phyloP scores from a whole-genome alignment of 2,113 vertebrate species.

The Geococcyx californianus region DNA sequence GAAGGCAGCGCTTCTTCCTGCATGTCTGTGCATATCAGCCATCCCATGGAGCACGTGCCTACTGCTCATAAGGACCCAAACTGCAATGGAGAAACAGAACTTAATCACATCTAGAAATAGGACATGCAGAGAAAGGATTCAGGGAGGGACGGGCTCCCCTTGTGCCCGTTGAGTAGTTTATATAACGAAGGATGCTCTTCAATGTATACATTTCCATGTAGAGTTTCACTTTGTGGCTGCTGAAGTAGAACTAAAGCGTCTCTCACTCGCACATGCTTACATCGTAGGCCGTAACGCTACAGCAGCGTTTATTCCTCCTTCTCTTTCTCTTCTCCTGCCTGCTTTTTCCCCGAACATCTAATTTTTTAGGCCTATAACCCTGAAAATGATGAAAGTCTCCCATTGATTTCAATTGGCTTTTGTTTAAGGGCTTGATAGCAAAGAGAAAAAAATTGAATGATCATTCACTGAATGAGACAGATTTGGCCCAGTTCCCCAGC shows the following conservation, averaged over 20 bases:
- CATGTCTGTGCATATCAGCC: background rate
- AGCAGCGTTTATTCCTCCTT: constrained; percentile 28
- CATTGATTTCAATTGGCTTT: constrained; percentile 61
- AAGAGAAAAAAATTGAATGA: constrained; percentile 56
- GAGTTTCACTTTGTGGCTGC: background rate
- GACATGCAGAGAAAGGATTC: background rate
- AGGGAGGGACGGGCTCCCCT: background rate
- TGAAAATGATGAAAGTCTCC: constrained; percentile 49
- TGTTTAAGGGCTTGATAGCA: constrained; percentile 54
- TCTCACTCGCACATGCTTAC: constrained; percentile 32
- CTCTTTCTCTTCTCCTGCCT: background rate
- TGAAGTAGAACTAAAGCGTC: constrained; percentile 38
- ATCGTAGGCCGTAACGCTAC: constrained; percentile 21
- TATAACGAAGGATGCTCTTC: background rate
- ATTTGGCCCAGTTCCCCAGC: constrained; percentile 32
- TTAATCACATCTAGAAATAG: constrained; percentile 43
- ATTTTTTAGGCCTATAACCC: constrained; percentile 58
- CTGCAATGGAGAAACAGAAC: background rate
- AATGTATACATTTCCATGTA: background rate
- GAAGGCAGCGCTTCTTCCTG: background rate
- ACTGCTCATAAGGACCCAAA: background rate
- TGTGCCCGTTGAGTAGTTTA: background rate
- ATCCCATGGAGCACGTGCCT: background rate
- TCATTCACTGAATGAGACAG: constrained; percentile 36
- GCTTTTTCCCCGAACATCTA: constrained; percentile 18